A percentile compares a stretch with the other conserved stretches of the same genome.
These are phyloP conservation scores for Mola mola DNA, from an alignment of 2,113 vertebrate genomes.

Conservation along the genomic window DNA sequence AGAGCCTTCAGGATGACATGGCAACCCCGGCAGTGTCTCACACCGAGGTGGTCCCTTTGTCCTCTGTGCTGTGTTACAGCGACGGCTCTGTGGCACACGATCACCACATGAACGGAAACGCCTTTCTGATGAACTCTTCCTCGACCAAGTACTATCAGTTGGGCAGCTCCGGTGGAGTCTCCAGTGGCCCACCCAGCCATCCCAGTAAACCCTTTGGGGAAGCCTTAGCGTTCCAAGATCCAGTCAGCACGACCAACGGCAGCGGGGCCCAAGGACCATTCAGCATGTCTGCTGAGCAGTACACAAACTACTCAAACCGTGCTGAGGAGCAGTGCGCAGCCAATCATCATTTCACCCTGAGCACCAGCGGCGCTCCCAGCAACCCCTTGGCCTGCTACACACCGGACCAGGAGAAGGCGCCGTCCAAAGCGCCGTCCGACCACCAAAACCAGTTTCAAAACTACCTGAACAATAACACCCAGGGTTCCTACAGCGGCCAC, in stretches of 20 bases:
- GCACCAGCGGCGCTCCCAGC: slow-evolving; percentile 67
- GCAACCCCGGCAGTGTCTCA: slow-evolving; percentile 66
- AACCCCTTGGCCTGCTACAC: slow-evolving; percentile 86
- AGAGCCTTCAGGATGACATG: slow-evolving; percentile 84
- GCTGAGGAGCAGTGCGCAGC: slow-evolving; percentile 77
- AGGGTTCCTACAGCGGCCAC: slow-evolving; percentile 87
- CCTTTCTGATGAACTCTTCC: slow-evolving; percentile 88
- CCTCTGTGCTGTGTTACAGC: slow-evolving; percentile 91
- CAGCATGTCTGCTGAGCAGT: slow-evolving; percentile 87
- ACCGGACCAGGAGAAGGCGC: slow-evolving; percentile 84
- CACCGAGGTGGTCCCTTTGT: slow-evolving; percentile 85
- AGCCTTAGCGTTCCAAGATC: slow-evolving; percentile 84
- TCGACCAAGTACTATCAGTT: slow-evolving; percentile 94
- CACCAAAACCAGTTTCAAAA: slow-evolving; percentile 89
- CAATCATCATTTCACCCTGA: slow-evolving; percentile 83
- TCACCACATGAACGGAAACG: slow-evolving; percentile 87
- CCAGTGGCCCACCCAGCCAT: slow-evolving; percentile 78
- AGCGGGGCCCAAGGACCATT: slow-evolving; percentile 87
- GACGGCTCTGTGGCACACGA: slow-evolving; percentile 86
- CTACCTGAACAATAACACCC: slow-evolving; percentile 92
- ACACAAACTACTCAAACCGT: slow-evolving; percentile 78
- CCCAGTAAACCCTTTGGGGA: slow-evolving; percentile 80
- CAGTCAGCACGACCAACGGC: slow-evolving; percentile 83
- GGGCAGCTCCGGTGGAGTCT: slow-evolving; percentile 83
- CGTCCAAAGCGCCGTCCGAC: slow-evolving; percentile 85